A percentile compares a stretch with the other conserved stretches of the same genome.
Evolutionary conservation across 2,113 vertebrate species (phyloP).

Genomic region (Gallinago jamesoni): DNA sequence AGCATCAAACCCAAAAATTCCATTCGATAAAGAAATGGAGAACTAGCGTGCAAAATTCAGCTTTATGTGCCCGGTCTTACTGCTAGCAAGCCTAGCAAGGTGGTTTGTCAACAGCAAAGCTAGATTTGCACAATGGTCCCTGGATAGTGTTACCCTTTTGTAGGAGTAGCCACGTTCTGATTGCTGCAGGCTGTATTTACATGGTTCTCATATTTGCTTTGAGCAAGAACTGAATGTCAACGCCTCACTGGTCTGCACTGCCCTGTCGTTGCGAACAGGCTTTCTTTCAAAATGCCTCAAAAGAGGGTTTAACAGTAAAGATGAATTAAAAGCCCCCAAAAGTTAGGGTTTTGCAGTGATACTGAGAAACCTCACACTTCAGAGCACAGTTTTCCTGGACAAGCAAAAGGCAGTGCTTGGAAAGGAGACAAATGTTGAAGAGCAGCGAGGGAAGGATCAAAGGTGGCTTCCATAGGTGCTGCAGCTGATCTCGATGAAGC

Average conservation of each 20-base stretch:
- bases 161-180: not conserved
- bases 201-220: not conserved
- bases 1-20: not conserved
- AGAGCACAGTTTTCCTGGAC: not conserved
- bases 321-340: not conserved
- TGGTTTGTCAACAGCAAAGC: not conserved
- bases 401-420: not conserved
- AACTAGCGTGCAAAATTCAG: not conserved
- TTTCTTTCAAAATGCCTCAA: not conserved
- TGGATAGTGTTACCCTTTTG: not conserved
- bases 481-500: not conserved
- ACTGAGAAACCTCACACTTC: not conserved
- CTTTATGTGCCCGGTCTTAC: not conserved
- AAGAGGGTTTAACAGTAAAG: not conserved
- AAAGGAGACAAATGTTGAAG: not conserved
- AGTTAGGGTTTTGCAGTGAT: not conserved
- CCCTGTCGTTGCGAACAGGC: not conserved
- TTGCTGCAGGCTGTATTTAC: not conserved
- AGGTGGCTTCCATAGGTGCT: not conserved
- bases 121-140: fast-evolving
- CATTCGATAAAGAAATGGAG: not conserved
- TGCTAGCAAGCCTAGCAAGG: not conserved
- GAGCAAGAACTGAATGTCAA: not conserved
- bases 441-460: not conserved
- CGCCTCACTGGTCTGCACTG: fast-evolving